A percentile compares a stretch with the other conserved stretches of the same genome.
phyloP scores from a whole-genome alignment of 2,113 vertebrate species.

The Polypterus senegalus region DNA sequence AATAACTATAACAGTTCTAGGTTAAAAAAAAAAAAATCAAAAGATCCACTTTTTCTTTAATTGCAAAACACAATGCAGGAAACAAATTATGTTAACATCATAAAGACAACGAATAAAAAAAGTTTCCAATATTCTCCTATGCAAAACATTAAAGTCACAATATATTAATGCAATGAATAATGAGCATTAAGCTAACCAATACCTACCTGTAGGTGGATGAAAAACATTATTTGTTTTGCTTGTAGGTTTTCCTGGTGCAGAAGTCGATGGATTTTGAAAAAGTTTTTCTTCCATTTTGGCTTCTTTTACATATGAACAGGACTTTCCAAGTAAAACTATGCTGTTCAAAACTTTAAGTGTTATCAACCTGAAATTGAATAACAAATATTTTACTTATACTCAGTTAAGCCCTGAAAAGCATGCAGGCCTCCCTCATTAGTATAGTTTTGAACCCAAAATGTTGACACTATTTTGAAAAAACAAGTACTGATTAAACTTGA shows the following conservation, averaged over 20 bases:
- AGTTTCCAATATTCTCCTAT: neutral
- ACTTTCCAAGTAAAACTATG: constrained; percentile 90
- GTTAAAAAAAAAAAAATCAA: neutral
- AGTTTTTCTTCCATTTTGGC: constrained; percentile 95
- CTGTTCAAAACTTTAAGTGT: constrained; percentile 89
- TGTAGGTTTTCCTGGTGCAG: constrained; percentile 42
- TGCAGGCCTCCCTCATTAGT: no score
- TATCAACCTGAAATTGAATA: constrained; percentile 55
- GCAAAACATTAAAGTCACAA: no score
- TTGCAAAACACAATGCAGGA: neutral
- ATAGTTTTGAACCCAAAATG: no score
- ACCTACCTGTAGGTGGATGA: constrained; percentile 55
- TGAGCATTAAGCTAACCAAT: neutral
- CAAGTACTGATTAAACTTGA: no score
- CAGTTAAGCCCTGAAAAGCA: no score
- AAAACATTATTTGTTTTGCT: constrained; percentile 49
- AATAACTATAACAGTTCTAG: no score
- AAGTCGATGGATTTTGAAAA: constrained; percentile 44
- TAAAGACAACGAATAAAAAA: neutral
- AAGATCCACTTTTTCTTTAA: constrained; percentile 6
- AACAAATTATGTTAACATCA: neutral
- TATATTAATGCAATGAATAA: no score
- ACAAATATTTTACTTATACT: no score
- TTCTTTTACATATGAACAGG: constrained; percentile 84
- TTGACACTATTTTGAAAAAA: no score